These are phyloP conservation scores for Epicampocera succincta DNA, from an alignment of 2,888 invertebrate genomes.

Conservation along the genomic window DNA sequence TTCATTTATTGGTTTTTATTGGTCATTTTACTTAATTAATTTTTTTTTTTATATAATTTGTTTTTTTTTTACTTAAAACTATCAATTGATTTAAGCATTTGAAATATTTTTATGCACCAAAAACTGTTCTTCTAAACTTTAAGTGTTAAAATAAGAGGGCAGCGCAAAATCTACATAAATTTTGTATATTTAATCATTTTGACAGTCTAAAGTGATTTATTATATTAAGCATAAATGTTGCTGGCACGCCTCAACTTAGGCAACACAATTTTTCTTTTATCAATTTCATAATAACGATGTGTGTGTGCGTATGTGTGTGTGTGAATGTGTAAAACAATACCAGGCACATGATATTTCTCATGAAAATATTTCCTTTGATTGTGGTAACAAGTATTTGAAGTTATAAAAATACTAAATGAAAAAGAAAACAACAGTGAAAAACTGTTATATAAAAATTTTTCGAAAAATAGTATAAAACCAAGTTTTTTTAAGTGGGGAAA, in stretches of 20 bases:
- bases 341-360: conserved; percentile 40
- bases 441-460: too few relatives aligned
- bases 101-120: too few relatives aligned
- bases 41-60: too few relatives aligned
- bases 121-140: not conserved
- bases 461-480: too few relatives aligned
- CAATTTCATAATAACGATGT: conserved; percentile 20
- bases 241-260: conserved; percentile 61
- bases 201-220: conserved; percentile 67
- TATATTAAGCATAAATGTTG: conserved; percentile 54
- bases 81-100: not conserved
- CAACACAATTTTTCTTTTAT: conserved; percentile 43
- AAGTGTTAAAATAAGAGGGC: too few relatives aligned
- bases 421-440: too few relatives aligned
- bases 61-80: too few relatives aligned
- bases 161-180: not conserved
- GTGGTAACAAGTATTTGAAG: not conserved
- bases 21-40: too few relatives aligned
- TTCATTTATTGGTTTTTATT: too few relatives aligned
- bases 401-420: not conserved
- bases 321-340: conserved; percentile 29
- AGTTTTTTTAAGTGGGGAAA: too few relatives aligned
- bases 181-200: conserved; percentile 49
- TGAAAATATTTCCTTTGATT: not conserved
- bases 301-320: conserved; percentile 34